phyloP scores from a whole-genome alignment of 2,113 vertebrate species.

The Stercorarius parasiticus region DNA sequence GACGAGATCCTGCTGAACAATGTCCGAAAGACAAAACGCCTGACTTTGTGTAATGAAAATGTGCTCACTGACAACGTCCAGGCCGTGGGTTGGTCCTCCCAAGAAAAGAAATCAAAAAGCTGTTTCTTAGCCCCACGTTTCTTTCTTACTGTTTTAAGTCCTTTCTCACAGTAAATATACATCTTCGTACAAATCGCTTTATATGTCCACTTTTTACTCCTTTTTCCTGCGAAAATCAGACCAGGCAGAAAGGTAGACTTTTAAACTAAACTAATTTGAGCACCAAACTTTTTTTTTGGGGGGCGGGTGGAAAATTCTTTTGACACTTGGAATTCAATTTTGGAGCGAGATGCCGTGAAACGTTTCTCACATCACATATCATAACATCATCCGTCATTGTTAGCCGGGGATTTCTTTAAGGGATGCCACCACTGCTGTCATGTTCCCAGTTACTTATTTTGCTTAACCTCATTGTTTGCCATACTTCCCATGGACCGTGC shows the following conservation, averaged over 20 bases:
- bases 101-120: constrained; percentile 60
- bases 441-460: constrained; percentile 47
- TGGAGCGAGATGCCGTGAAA: constrained; percentile 59
- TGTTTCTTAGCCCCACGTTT: constrained; percentile 60
- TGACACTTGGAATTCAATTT: constrained; percentile 55
- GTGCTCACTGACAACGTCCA: constrained; percentile 29
- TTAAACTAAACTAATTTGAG: constrained; percentile 57
- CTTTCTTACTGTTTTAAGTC: constrained; percentile 51
- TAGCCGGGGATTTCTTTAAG: constrained; percentile 73
- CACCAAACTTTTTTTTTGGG: background rate
- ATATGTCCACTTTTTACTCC: constrained; percentile 65
- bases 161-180: constrained; percentile 56
- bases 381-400: constrained; percentile 59
- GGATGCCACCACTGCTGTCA: constrained; percentile 61
- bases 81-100: constrained; percentile 60
- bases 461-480: constrained; percentile 66
- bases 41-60: background rate
- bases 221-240: constrained; percentile 62
- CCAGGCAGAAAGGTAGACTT: constrained; percentile 66
- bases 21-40: constrained; percentile 27
- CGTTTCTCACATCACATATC: constrained; percentile 48
- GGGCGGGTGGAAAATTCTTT: background rate
- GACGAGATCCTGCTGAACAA: background rate
- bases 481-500: constrained; percentile 31
- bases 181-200: constrained; percentile 56